Conservation (phyloP, 2,888 invertebrate genomes). For the Drosophila paranaensis region DNA sequence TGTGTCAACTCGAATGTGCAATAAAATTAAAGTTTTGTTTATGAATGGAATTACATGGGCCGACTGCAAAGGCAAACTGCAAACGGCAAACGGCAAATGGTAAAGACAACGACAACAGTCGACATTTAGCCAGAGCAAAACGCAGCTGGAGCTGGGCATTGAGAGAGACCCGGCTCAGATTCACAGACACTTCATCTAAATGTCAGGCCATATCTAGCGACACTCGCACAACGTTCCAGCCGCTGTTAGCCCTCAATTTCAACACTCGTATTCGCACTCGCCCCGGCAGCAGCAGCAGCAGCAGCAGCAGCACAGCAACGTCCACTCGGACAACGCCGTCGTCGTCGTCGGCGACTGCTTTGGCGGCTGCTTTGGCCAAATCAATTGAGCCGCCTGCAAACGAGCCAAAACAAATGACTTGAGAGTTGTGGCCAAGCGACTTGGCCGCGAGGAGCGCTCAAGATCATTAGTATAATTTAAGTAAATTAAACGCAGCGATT, state of each 20-base stretch:
- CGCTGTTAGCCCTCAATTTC: constrained; percentile 66
- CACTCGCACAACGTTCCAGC: constrained; percentile 65
- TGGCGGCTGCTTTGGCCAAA: constrained; percentile 79
- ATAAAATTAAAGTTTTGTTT: constrained; percentile 83
- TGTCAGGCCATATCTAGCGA: constrained; percentile 83
- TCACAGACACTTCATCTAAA: constrained; percentile 84
- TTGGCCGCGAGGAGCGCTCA: constrained; percentile 62
- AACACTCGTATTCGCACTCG: constrained; percentile 63
- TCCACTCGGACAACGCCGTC: constrained; percentile 39
- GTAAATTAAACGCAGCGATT: constrained; percentile 83
- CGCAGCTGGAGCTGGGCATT: constrained; percentile 63
- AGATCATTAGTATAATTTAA: constrained; percentile 83
- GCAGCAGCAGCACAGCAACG: constrained; percentile 12
- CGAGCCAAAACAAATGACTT: constrained; percentile 78
- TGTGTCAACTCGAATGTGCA: constrained; percentile 67
- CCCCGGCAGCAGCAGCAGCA: constrained; percentile 20
- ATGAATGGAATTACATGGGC: constrained; percentile 81
- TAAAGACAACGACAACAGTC: constrained; percentile 36
- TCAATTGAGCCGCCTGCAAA: constrained; percentile 80
- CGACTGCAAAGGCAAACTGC: constrained; percentile 30
- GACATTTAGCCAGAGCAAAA: constrained; percentile 59
- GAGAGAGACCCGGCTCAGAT: constrained; percentile 65
- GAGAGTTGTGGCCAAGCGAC: constrained; percentile 42
- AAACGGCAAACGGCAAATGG: constrained; percentile 30
- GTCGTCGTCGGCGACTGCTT: constrained; percentile 58